Evolutionary conservation across 2,113 vertebrate species (phyloP), one percentile per base, ranked within the genome.

Genomic region (Glaucidium brasilianum): DNA sequence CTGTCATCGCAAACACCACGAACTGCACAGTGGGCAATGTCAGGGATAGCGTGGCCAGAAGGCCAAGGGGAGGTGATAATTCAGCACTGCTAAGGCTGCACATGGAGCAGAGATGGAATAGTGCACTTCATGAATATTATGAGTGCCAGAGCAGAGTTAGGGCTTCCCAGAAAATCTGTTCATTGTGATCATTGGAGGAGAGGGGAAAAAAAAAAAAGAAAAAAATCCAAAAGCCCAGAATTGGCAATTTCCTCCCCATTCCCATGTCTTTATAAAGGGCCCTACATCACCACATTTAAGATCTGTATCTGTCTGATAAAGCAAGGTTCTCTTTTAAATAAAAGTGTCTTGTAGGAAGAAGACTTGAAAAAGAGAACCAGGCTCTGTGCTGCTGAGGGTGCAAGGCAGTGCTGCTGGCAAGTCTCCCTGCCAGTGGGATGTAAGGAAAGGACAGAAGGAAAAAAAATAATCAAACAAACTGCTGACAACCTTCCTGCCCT

Each of bases 181-280:
- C 4, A 32, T 85, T 88, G 64, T 1, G 1, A 34, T 55, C 23
- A 68, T 10, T 32, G 37, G 15, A 17, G 18, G 15, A 75, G 32
- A 71, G 9, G 0, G 9, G 0, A 10, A 26, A 23, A 50, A 53
- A 32, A 62, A 37, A 43, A 69, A 15, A 17, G 5, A 3, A 6
- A 56, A 68, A 4, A 49, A 35, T 2, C 8, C 3, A 6, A n/a
- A 47, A 5, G 14, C 8, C 1, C 7, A 1, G 22, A 83, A 83
- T 17, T 67, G 25, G 68, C 8, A 29, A 35, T 75, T 92, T 78
- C 34, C 17, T 74, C 34, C 7, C 60, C 64, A 30, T 89, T 67
- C 27, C 7, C 7, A 6, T 26, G 3, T 68, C 23, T 92, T 41
- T 87, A 3, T 63, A 53, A 90, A 52, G 29, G 10, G 41, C 26